A percentile compares a stretch with the other conserved stretches of the same genome.
Conservation (phyloP, 2,888 invertebrate species). For the Luperina nickerlii region DNA sequence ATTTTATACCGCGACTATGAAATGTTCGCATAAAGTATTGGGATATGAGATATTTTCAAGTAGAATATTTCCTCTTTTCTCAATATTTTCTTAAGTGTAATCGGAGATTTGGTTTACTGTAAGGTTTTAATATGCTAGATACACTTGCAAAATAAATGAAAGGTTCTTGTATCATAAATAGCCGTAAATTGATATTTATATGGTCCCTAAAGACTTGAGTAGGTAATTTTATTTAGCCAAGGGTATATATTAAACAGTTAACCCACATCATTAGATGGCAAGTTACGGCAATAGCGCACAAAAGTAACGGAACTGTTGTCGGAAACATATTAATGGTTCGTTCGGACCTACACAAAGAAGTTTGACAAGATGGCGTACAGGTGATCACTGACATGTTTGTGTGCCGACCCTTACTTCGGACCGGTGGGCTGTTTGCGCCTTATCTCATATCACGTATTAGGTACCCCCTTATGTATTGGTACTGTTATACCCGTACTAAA, state of each 20-base stretch:
- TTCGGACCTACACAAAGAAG: conserved; percentile 65
- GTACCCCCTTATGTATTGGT: background rate
- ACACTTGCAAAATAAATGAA: conserved; percentile 37
- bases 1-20: conserved; percentile 53
- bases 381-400: conserved; percentile 68
- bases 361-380: conserved; percentile 67
- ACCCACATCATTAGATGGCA: conserved; percentile 66
- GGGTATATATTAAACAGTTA: conserved; percentile 65
- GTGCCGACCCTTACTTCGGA: conserved; percentile 40
- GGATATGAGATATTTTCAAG: conserved; percentile 51
- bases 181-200: conserved; percentile 59
- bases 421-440: conserved; percentile 26
- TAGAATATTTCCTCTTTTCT: conserved; percentile 26
- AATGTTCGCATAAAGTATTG: conserved; percentile 44
- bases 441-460: conserved; percentile 28
- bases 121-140: conserved; percentile 19
- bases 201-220: conserved; percentile 58
- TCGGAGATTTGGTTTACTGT: conserved; percentile 42
- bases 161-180: conserved; percentile 47
- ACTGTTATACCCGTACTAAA: background rate
- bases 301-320: conserved; percentile 66
- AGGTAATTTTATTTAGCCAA: conserved; percentile 65
- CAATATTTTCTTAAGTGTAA: conserved; percentile 34
- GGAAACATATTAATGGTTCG: conserved; percentile 69
- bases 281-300: conserved; percentile 59